phyloP scores from a whole-genome alignment of 2,888 invertebrate species.

The Oxycera nigricornis region DNA sequence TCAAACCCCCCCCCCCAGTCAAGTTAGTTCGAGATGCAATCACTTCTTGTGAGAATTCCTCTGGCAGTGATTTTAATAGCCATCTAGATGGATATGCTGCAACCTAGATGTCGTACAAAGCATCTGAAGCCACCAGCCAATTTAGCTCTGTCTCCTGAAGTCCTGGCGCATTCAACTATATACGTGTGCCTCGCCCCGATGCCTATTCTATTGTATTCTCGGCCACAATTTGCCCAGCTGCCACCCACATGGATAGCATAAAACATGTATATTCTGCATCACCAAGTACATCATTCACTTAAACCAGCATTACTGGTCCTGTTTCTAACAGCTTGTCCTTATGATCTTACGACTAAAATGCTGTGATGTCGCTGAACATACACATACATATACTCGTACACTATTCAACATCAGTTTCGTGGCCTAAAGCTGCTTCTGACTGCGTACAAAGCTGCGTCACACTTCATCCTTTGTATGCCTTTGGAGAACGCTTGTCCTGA shows the following conservation, averaged over 20 bases:
- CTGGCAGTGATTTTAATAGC: constrained; percentile 29
- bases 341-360: constrained; percentile 26
- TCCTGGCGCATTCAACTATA: not conserved
- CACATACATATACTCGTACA: not conserved
- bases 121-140: not conserved
- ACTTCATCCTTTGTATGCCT: constrained; percentile 11
- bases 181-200: not conserved
- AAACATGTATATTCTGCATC: constrained; percentile 38
- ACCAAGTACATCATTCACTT: constrained; percentile 38
- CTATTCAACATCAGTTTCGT: not conserved
- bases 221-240: constrained; percentile 2
- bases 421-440: not conserved
- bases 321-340: constrained; percentile 37
- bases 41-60: not conserved
- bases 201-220: not conserved
- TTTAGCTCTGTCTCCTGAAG: not conserved
- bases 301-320: not conserved
- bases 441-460: constrained; percentile 1
- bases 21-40: constrained; percentile 5
- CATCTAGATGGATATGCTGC: constrained; percentile 25
- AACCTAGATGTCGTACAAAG: constrained; percentile 3
- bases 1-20: too few relatives aligned
- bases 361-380: not conserved
- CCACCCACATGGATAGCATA: constrained; percentile 31
- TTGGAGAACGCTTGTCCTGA: constrained; percentile 32